These are phyloP conservation scores for Xiphophorus couchianus DNA, from an alignment of 2,113 vertebrate species.

Conservation along the genomic window DNA sequence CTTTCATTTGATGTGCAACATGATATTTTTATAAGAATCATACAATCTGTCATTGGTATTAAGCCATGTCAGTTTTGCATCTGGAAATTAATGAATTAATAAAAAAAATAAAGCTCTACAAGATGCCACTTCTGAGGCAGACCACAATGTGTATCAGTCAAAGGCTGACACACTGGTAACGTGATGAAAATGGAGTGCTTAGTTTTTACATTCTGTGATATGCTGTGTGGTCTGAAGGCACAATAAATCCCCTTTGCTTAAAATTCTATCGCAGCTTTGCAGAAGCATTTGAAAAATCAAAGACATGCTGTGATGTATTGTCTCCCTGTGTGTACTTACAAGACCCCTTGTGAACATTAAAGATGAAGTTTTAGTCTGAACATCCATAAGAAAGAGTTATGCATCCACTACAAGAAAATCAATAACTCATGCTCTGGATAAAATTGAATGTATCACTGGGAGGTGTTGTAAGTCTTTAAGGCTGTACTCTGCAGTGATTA, in stretches of 20 bases:
- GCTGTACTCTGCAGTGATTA: slow-evolving; percentile 40
- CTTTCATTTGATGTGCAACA: background rate
- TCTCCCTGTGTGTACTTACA: slow-evolving; percentile 42
- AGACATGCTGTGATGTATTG: slow-evolving; percentile 44
- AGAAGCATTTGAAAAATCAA: slow-evolving; percentile 36
- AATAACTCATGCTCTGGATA: slow-evolving; percentile 56
- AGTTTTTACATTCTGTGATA: slow-evolving; percentile 11
- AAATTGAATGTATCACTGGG: slow-evolving; percentile 46
- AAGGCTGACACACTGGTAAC: slow-evolving; percentile 7
- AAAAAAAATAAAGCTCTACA: background rate
- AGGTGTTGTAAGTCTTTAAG: slow-evolving; percentile 45
- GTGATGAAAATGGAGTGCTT: slow-evolving; percentile 1
- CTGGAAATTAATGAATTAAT: background rate
- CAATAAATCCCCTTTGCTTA: slow-evolving; percentile 17
- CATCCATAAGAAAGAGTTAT: slow-evolving; percentile 51
- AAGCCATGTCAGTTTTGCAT: background rate
- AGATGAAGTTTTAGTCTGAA: slow-evolving; percentile 48
- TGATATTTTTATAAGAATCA: slow-evolving; percentile 16
- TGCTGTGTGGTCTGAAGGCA: slow-evolving; percentile 18
- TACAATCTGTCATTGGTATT: slow-evolving; percentile 4
- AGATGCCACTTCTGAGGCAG: background rate
- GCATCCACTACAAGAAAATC: slow-evolving; percentile 35
- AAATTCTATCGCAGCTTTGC: slow-evolving; percentile 18
- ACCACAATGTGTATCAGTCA: background rate
- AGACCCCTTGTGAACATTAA: slow-evolving; percentile 28